A percentile compares a stretch with the other conserved stretches of the same genome.
Evolutionary conservation across 1,140 invertebrate genomes (phyloP).

Genomic region (Vanessa tameamea): DNA sequence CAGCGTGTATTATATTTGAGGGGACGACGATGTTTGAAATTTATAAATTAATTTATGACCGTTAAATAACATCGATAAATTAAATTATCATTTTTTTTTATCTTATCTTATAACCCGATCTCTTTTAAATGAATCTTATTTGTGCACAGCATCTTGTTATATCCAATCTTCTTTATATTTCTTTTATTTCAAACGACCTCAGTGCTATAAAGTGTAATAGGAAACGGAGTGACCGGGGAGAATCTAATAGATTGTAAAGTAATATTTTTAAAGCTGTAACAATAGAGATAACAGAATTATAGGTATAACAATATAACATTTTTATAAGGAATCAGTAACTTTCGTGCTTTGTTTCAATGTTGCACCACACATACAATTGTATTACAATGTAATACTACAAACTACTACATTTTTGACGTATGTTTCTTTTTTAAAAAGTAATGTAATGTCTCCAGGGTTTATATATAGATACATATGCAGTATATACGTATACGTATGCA

Average conservation of each 20-base stretch:
- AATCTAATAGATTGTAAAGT: slow-evolving; percentile 33
- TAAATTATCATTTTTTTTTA: background rate
- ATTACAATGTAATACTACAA: no score
- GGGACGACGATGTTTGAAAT: slow-evolving; percentile 13
- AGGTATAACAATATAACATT: background rate
- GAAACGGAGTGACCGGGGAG: slow-evolving; percentile 22
- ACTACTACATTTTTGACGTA: no score
- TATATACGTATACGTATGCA: no score
- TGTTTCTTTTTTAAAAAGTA: no score
- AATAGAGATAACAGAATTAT: slow-evolving; percentile 22
- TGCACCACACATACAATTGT: no score
- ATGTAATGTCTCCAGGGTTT: no score
- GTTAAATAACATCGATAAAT: background rate
- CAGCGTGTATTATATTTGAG: slow-evolving; percentile 16
- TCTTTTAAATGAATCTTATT: slow-evolving; percentile 5
- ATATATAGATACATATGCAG: no score
- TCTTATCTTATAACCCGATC: background rate
- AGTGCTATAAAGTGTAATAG: slow-evolving; percentile 27
- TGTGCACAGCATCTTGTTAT: slow-evolving; percentile 6
- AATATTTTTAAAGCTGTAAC: slow-evolving; percentile 29
- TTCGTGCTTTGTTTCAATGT: background rate
- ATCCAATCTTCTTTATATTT: slow-evolving; percentile 13
- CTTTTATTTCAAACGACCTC: slow-evolving; percentile 17
- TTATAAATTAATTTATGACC: slow-evolving; percentile 3
- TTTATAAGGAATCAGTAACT: background rate